Evolutionary conservation across 2,888 invertebrate species (phyloP).

Genomic region (Parnassius apollo): DNA sequence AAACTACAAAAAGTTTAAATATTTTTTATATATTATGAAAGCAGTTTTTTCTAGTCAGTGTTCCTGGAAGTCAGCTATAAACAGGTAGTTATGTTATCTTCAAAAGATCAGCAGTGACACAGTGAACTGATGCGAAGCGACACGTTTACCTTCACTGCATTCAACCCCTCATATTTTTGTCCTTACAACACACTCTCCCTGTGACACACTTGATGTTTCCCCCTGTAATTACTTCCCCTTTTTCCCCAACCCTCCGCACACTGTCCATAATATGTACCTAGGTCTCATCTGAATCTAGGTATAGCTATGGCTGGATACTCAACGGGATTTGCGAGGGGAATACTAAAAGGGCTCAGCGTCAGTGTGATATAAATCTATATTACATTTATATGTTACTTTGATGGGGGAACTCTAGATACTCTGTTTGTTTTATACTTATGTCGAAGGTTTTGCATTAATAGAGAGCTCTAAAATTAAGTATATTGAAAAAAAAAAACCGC

Average conservation of each 20-base stretch:
- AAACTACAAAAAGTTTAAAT: too few species aligned
- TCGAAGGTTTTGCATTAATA: conserved; percentile 38
- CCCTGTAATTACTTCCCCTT: conserved; percentile 70
- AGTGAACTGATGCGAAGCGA: conserved; percentile 75
- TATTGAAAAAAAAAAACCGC: too few species aligned
- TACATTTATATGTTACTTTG: conserved; percentile 47
- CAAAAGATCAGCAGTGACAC: conserved; percentile 76
- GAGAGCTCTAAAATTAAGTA: conserved; percentile 17
- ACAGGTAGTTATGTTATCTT: conserved; percentile 38
- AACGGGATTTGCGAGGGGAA: conserved; percentile 73
- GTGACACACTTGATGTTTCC: conserved; percentile 78
- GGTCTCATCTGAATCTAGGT: conserved; percentile 58
- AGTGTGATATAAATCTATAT: conserved; percentile 59
- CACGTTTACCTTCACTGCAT: conserved; percentile 74
- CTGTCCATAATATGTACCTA: conserved; percentile 55
- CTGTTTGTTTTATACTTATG: conserved; percentile 53
- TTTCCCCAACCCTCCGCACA: conserved; percentile 44
- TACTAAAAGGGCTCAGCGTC: conserved; percentile 68
- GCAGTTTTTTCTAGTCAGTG: too few species aligned
- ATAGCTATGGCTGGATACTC: conserved; percentile 59
- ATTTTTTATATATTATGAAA: too few species aligned
- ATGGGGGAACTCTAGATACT: conserved; percentile 38
- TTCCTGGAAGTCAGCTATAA: neutral
- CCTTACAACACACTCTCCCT: conserved; percentile 75
- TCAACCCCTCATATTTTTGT: conserved; percentile 72